phyloP scores from a whole-genome alignment of 1,140 invertebrate genomes.

The Triops cancriformis region DNA sequence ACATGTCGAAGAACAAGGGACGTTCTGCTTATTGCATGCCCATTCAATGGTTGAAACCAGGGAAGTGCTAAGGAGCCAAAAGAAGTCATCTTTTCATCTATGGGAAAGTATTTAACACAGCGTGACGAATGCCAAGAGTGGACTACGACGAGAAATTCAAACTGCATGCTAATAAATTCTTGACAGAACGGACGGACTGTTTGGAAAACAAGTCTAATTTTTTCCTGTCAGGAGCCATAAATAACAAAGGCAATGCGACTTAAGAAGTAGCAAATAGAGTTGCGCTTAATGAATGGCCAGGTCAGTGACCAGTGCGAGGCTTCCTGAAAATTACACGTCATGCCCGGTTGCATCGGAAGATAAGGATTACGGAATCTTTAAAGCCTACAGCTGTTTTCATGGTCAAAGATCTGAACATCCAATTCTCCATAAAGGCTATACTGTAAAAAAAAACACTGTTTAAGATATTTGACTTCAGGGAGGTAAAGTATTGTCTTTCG shows the following conservation, averaged over 20 bases:
- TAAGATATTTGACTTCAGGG: background rate
- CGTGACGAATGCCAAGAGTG: background rate
- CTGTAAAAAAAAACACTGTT: background rate
- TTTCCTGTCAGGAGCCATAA: background rate
- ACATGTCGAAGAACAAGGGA: background rate
- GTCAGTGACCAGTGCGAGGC: background rate
- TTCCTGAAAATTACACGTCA: background rate
- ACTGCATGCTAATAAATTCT: no score
- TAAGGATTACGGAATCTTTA: background rate
- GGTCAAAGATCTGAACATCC: background rate
- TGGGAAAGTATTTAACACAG: background rate
- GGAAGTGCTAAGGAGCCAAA: background rate
- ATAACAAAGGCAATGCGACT: background rate
- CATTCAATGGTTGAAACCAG: background rate
- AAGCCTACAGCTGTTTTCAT: background rate
- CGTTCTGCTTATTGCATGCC: background rate
- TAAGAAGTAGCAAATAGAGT: background rate
- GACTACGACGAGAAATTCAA: no score
- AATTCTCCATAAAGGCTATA: background rate
- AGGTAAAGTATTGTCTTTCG: no score
- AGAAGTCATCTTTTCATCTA: background rate
- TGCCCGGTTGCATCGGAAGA: background rate
- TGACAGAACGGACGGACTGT: no score
- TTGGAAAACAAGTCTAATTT: no score
- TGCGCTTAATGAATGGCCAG: background rate